Evolutionary conservation across 2,888 invertebrate genomes (phyloP), one percentile per base, ranked within the genome.

Genomic region (Tetragonula carbonaria): DNA sequence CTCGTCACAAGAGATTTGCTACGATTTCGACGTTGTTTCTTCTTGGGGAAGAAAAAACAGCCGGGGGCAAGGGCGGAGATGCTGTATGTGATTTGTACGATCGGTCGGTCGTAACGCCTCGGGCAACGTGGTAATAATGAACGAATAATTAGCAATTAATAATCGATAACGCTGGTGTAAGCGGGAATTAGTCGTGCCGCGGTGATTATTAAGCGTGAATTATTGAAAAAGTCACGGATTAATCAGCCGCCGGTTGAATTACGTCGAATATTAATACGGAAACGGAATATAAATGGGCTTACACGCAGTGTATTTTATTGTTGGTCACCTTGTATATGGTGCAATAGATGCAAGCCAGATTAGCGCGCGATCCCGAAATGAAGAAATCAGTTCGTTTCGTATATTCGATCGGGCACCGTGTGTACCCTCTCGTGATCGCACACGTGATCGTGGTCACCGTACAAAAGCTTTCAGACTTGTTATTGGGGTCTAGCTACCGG

Each of bases 321-420:
- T 86, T 78, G 85, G 86, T 85, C 85, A 85, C 78, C 77, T 78
- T 82, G 78, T 65, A 83, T 70, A 59, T 57, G n/a, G 62, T 38
- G 82, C 85, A 28, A 28, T 75, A 28, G 76, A 67, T 78, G 82
- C 77, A 51, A 78, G 57, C 74, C 85, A 67, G 78, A 84, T 86
- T 80, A 71, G 71, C 82, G 71, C 80, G 75, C 70, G 74, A 80
- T 86, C 78, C 86, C 87, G 81, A 87, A 81, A 87, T 89, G 86
- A 87, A 88, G 28, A 89, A 87, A 82, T 84, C 82, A 70, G 57
- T 75, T 73, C 79, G 71, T 73, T 33, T 70, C 78, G 62, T 78
- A 78, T 80, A 84, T 86, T 82, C 66, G 78, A 83, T 73, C 74
- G 67, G 28, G 50, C 77, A 79, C 85, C 28, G 85, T 81, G 81